Percentiles rank a stretch among this genome's conserved stretches.
Conservation (phyloP, 1,140 invertebrate species). For the Druon quercuslanigerum region DNA sequence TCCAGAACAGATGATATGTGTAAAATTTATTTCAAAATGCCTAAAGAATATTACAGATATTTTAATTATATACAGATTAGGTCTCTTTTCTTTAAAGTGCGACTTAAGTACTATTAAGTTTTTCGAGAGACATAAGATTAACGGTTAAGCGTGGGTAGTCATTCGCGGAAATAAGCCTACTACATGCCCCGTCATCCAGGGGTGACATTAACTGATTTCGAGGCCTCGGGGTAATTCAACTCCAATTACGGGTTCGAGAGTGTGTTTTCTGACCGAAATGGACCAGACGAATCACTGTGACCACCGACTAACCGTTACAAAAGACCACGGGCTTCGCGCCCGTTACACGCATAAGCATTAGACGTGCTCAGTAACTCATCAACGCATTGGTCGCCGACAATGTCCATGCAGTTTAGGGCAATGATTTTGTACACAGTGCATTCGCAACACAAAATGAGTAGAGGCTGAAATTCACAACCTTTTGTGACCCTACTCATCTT, state of each 20-base stretch:
- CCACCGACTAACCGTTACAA: constrained; percentile 62
- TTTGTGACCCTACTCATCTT: neutral
- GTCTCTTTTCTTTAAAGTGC: too few relatives aligned
- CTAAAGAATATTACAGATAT: too few relatives aligned
- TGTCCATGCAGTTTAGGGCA: constrained; percentile 19
- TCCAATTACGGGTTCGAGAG: constrained; percentile 57
- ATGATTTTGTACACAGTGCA: constrained; percentile 6
- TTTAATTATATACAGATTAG: too few relatives aligned
- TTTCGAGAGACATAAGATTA: neutral
- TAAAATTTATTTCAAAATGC: too few relatives aligned
- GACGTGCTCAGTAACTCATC: constrained; percentile 24
- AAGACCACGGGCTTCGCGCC: constrained; percentile 50
- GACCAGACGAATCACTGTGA: constrained; percentile 54
- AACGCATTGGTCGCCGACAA: constrained; percentile 7
- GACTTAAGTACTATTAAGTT: too few relatives aligned
- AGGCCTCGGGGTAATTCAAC: constrained; percentile 58
- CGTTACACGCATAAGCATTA: constrained; percentile 16
- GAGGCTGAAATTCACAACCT: neutral
- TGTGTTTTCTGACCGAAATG: constrained; percentile 58
- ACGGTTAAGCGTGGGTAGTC: neutral
- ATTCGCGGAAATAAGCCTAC: constrained; percentile 28
- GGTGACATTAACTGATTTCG: constrained; percentile 66
- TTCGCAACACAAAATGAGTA: neutral
- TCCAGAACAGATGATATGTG: too few relatives aligned
- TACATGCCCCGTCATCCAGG: constrained; percentile 50